Evolutionary conservation across 2,113 vertebrate species (phyloP).

Genomic region (Mobula birostris): DNA sequence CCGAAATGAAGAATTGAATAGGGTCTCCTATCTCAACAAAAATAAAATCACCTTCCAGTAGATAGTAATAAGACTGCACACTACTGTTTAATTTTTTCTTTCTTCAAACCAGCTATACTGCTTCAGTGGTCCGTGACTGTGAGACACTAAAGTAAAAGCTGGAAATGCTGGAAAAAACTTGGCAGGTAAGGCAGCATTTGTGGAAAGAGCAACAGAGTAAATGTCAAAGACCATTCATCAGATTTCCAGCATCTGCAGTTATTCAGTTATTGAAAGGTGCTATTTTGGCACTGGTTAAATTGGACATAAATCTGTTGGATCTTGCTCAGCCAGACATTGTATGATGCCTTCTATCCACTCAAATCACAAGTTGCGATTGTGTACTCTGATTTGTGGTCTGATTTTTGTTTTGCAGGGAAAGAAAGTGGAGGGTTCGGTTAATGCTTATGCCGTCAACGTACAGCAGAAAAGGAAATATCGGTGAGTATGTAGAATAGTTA

Average conservation of each 20-base stretch:
- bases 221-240: too few species aligned
- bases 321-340: background rate
- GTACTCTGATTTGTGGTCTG: background rate
- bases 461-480: constrained; percentile 96
- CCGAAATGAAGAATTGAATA: background rate
- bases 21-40: background rate
- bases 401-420: constrained; percentile 66
- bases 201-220: too few species aligned
- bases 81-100: background rate
- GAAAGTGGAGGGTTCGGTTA: constrained; percentile 76
- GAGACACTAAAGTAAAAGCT: too few species aligned
- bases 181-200: too few species aligned
- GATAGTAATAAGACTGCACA: background rate
- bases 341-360: background rate
- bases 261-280: background rate
- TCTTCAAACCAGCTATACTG: too few species aligned
- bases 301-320: background rate
- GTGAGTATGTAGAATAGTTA: constrained; percentile 49
- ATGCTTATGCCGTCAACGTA: constrained; percentile 83
- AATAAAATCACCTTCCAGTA: background rate
- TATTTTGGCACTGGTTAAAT: background rate
- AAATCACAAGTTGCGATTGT: background rate
- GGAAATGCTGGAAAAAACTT: too few species aligned
- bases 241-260: too few species aligned
- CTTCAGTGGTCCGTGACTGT: background rate